Percentiles rank a stretch among this genome's conserved stretches.
Conservation (phyloP, 1,140 invertebrate genomes). For the Meloidogyne hapla region DNA sequence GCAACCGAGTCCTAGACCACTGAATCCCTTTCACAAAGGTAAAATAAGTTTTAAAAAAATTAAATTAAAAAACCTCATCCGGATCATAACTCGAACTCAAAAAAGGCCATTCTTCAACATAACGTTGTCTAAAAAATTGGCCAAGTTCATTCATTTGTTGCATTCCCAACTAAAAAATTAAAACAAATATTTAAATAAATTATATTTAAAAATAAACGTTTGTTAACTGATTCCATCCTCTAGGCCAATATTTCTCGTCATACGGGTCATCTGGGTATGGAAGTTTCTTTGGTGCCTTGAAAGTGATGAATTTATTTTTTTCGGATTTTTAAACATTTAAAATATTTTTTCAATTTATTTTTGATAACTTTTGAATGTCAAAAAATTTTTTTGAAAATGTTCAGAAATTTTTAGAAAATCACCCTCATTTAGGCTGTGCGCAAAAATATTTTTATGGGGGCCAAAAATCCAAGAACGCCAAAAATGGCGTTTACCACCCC, state of each 20-base stretch:
- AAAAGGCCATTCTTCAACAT: conserved; percentile 10
- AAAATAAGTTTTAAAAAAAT: too few species aligned
- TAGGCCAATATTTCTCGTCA: conserved; percentile 25
- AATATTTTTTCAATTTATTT: background rate
- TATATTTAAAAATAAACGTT: background rate
- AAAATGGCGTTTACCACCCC: background rate
- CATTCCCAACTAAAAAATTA: conserved; percentile 24
- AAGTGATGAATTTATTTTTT: background rate
- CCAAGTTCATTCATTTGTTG: conserved; percentile 29
- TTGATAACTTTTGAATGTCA: background rate
- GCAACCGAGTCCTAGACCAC: too few species aligned
- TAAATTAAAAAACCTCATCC: conserved; percentile 22
- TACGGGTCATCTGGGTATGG: conserved; percentile 20
- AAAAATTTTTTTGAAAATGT: background rate
- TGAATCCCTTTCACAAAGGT: too few species aligned
- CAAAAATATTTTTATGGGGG: too few species aligned
- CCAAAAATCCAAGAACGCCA: too few species aligned
- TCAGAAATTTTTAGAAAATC: background rate
- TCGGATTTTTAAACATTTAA: background rate
- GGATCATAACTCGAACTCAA: conserved; percentile 12
- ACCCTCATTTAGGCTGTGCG: too few species aligned
- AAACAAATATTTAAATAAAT: background rate
- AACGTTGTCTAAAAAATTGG: conserved; percentile 23
- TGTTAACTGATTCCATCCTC: conserved; percentile 21
- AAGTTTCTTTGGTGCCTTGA: background rate